A percentile compares a stretch with the other conserved stretches of the same genome.
phyloP scores from a whole-genome alignment of 2,888 invertebrate species.

The Malacosoma neustria region DNA sequence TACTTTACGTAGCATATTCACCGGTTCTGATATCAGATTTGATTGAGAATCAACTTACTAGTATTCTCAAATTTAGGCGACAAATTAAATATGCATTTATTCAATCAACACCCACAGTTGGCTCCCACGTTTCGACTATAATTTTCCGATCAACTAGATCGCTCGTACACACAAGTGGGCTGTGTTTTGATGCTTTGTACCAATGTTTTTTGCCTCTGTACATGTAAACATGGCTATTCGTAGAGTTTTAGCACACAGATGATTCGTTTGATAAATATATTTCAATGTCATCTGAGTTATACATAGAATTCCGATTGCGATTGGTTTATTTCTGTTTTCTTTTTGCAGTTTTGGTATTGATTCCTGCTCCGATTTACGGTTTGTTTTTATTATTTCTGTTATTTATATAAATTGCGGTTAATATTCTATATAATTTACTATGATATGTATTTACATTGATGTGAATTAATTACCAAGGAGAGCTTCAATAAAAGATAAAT shows the following conservation, averaged over 20 bases:
- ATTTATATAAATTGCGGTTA: too few species aligned
- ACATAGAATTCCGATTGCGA: too few species aligned
- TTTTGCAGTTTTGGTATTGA: too few species aligned
- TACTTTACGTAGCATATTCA: too few species aligned
- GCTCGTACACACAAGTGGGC: conserved; percentile 14
- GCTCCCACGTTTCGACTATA: conserved; percentile 27
- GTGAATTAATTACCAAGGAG: too few species aligned
- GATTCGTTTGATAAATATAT: not conserved
- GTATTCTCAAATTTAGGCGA: conserved; percentile 9
- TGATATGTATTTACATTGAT: too few species aligned
- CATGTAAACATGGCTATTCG: not conserved
- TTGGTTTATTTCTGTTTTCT: too few species aligned
- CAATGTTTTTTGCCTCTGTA: not conserved
- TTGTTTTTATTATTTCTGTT: too few species aligned
- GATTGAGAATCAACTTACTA: not conserved
- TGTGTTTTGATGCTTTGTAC: not conserved
- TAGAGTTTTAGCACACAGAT: not conserved
- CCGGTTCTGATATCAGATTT: too few species aligned
- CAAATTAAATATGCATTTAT: conserved; percentile 18
- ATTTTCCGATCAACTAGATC: conserved; percentile 26
- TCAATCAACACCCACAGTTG: conserved; percentile 36
- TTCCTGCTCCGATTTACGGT: too few species aligned
- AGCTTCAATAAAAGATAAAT: too few species aligned
- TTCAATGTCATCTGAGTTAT: not conserved
- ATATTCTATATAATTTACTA: too few species aligned